Base-by-base conservation (phyloP, 2,888 invertebrate species). In the Trachelus troglodyta region DNA sequence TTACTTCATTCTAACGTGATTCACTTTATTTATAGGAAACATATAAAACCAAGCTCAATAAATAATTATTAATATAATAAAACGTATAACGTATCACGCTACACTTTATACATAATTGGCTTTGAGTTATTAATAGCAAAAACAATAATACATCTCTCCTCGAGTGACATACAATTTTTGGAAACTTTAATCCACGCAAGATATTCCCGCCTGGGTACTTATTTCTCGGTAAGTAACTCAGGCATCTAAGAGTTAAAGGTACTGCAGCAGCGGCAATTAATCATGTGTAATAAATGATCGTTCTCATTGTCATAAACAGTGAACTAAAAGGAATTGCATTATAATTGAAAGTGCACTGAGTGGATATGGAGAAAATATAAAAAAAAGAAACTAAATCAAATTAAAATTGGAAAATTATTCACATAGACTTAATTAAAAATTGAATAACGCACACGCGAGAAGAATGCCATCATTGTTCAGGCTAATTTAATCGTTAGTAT, bases 401-500 rank as follows among this genome's bases (percentile, higher is more conserved):
- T 75, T 56, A 81, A 68, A 40, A 78, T 68, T 68, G 33, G 31
- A 73, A 69, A 56, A 56, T 9, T 23, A 56, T 56, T 23, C 56
- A 56, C 56, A 56, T 23, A 56, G 56, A 56, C 23, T 23, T 56
- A 56, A 56, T 56, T 23, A 23, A 56, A 56, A 56, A 23, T 56
- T 23, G 56, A 56, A 23, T 56, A 56, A 56, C 56, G 56, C 23
- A 56, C 56, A 56, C 56, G 56, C 56, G 56, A 56, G 23, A 56
- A 56, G 56, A 56, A 56, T 56, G 23, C 56, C 69, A n/a, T 56
- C 69, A 77, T 78, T 56, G 69, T 75, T 74, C 76, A 76, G 69
- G 75, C 80, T 81, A 79, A 73, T 79, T 79, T 74, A 73, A 76
- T 76, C 78, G 80, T 79, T 78, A 80, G 76, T 75, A 56, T 79